phyloP scores from a whole-genome alignment of 2,888 invertebrate genomes.

The Conistra vaccinii region DNA sequence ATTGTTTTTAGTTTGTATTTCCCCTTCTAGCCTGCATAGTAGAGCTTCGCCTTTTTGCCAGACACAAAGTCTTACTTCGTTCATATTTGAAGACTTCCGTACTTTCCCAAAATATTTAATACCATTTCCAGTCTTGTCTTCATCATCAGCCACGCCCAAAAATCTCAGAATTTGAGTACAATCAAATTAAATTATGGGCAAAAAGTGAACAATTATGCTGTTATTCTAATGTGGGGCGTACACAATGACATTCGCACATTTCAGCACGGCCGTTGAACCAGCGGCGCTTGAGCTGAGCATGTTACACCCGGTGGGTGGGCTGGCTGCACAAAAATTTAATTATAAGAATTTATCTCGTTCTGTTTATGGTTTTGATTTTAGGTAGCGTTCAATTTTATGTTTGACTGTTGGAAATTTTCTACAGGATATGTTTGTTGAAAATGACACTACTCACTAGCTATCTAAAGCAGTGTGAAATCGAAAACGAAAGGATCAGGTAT shows the following conservation, averaged over 20 bases:
- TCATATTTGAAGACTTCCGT: not conserved
- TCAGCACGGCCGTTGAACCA: slow-evolving; percentile 79
- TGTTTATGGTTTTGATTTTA: slow-evolving; percentile 39
- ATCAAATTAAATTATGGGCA: slow-evolving; percentile 39
- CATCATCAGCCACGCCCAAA: not conserved
- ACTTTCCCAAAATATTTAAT: not conserved
- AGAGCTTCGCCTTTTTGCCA: not conserved
- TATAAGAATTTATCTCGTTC: slow-evolving; percentile 55
- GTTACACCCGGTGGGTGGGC: slow-evolving; percentile 65
- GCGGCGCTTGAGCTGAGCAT: slow-evolving; percentile 60
- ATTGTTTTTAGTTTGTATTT: not conserved
- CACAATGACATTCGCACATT: slow-evolving; percentile 82
- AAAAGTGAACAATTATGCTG: slow-evolving; percentile 69
- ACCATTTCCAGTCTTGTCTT: not conserved
- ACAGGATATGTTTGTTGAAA: not conserved
- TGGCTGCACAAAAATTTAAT: slow-evolving; percentile 63
- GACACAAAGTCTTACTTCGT: not conserved
- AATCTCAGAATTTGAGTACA: not conserved
- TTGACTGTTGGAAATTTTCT: not conserved
- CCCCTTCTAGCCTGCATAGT: not conserved
- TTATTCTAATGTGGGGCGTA: slow-evolving; percentile 71
- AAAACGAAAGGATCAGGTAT: not conserved
- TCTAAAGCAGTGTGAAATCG: not conserved
- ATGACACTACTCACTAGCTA: not conserved
- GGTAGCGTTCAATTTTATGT: slow-evolving; percentile 16